A percentile compares a stretch with the other conserved stretches of the same genome.
These are phyloP conservation scores for Cyclura pinguis DNA, from an alignment of 2,797 vertebrate genomes.

Conservation along the genomic window DNA sequence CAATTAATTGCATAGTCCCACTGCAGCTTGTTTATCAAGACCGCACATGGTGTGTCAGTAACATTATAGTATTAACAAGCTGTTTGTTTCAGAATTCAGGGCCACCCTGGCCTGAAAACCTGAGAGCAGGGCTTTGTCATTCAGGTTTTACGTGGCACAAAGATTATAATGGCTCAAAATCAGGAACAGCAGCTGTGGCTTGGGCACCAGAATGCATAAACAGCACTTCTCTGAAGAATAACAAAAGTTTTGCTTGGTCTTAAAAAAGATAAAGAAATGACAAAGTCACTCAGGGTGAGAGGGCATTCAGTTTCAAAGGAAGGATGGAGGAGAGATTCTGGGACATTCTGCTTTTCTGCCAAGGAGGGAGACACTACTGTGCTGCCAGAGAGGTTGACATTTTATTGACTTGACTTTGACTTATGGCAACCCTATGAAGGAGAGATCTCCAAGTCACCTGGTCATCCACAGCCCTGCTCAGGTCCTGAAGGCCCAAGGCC, in stretches of 20 bases:
- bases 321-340: not conserved
- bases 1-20: not conserved
- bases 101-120: slow-evolving; percentile 8
- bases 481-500: no score
- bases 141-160: fast-evolving
- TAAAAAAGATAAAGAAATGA: slow-evolving; percentile 11
- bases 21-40: slow-evolving; percentile 2
- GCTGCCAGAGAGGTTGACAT: not conserved
- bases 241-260: slow-evolving; percentile 35
- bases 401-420: no score
- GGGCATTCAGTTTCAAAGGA: not conserved
- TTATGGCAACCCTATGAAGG: no score
- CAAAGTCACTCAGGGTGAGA: not conserved
- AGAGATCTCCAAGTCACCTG: no score
- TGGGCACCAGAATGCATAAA: slow-evolving; percentile 31
- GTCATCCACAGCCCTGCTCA: no score
- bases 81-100: not conserved
- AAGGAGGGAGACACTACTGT: not conserved
- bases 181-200: not conserved
- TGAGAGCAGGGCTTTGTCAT: not conserved
- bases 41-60: slow-evolving; percentile 1
- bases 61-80: not conserved
- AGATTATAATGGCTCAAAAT: not conserved
- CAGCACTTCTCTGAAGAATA: not conserved
- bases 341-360: not conserved